Base-by-base conservation (phyloP, 2,888 invertebrate genomes). In the Drosophila demipolita region DNA sequence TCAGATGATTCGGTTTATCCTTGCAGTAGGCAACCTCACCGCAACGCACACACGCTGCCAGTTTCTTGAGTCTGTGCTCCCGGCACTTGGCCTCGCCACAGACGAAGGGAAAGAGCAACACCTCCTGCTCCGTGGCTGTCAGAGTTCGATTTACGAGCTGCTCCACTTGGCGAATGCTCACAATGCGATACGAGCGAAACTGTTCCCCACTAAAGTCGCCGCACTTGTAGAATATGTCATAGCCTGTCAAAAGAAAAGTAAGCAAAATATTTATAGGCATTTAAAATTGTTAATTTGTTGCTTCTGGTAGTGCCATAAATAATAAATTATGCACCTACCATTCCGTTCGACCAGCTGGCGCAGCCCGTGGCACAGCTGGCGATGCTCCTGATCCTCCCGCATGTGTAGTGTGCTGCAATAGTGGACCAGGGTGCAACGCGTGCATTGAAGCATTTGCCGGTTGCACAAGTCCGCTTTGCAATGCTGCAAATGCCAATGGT, bases 81-180 rank as follows among this genome's bases (percentile, higher is more conserved):
- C 95, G 93, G 84, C 96, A 96, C 0, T 90, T 90, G 0, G 92
- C 84, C 9, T 94, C 92, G 0, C 91, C 91, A 78, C 96, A 96
- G 6, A 95, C 92, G 65, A 95, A 94, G 0, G 96, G 96, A 83
- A 96, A 96, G 29, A 96, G 92, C 32, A 96, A 90, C 0, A 95
- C 94, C 87, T 96, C 96, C 72, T 95, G 95, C 89, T 96, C 96
- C 93, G 95, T 96, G 0, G 95, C 94, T 17, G 94, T 93, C 50
- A 96, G 87, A 3, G 93, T 91, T 12, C 96, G 93, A 73, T 94
- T 94, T 5, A 96, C 91, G 3, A 94, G 92, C 64, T 94, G 93
- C 88, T 95, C 95, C 63, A 95, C 94, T 0, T 95, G 94, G 1
- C 94, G 94, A 54, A 96, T 95, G 85, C 94, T 94, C 73, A 95